Evolutionary conservation across 2,797 vertebrate genomes (phyloP).

Genomic region (Xiphophorus birchmanni): DNA sequence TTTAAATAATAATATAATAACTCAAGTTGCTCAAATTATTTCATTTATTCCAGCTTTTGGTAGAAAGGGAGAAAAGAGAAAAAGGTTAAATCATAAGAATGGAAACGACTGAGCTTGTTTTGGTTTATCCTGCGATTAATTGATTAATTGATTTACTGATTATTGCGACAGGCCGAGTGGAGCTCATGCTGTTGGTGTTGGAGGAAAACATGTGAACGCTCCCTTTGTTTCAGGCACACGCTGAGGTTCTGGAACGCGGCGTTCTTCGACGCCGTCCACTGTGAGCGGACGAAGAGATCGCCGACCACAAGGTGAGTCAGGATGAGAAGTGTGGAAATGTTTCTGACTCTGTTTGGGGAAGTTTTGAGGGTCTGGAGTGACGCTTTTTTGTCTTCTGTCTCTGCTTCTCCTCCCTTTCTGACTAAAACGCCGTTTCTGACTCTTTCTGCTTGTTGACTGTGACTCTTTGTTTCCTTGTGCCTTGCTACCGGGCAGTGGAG

Average conservation of each 20-base stretch:
- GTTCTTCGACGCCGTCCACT: constrained; percentile 97
- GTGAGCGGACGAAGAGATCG: constrained; percentile 95
- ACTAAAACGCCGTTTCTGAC: constrained; percentile 27
- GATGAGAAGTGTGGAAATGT: background rate
- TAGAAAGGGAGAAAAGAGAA: too few relatives aligned
- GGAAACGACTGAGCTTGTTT: too few relatives aligned
- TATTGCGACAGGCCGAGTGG: too few relatives aligned
- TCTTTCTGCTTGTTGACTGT: constrained; percentile 83
- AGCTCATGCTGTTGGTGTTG: too few relatives aligned
- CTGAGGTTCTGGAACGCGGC: constrained; percentile 96
- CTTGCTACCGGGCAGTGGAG: constrained; percentile 93
- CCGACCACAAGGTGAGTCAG: constrained; percentile 91
- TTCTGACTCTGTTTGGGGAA: background rate
- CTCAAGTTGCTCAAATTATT: too few relatives aligned
- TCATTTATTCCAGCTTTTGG: too few relatives aligned
- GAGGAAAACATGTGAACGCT: background rate
- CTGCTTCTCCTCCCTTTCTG: background rate
- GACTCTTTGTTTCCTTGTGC: constrained; percentile 90
- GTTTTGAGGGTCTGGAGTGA: constrained; percentile 1
- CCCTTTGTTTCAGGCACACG: constrained; percentile 85
- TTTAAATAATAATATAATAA: too few relatives aligned
- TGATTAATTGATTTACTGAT: too few relatives aligned
- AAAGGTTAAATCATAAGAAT: too few relatives aligned
- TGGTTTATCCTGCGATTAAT: too few relatives aligned
- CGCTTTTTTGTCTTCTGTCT: background rate